Percentiles rank a stretch among this genome's conserved stretches.
Conservation (phyloP, 2,797 vertebrate genomes). For the Pseudomugil tenellus region DNA sequence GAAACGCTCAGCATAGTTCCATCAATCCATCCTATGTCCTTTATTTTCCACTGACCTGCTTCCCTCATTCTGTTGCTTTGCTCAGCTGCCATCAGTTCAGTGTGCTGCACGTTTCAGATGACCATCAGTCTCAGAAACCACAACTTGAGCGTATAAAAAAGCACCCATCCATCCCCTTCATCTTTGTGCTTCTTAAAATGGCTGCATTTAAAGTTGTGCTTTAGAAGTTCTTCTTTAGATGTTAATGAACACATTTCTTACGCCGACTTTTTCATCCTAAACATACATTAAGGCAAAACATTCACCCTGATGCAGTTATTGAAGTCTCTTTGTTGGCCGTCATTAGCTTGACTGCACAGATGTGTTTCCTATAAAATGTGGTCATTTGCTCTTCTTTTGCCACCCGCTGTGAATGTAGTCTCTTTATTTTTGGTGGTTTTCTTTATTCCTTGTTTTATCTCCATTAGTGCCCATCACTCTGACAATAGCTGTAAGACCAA, state of each 20-base stretch:
- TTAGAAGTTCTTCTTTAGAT: slow-evolving; percentile 62
- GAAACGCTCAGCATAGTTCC: slow-evolving; percentile 5
- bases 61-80: slow-evolving; percentile 1
- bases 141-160: slow-evolving; percentile 47
- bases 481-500: slow-evolving; percentile 46
- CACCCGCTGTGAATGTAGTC: slow-evolving; percentile 28
- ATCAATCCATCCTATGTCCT: not conserved
- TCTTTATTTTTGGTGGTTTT: slow-evolving; percentile 37
- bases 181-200: slow-evolving; percentile 32
- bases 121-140: slow-evolving; percentile 40
- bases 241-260: slow-evolving; percentile 54
- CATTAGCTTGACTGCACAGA: slow-evolving; percentile 66
- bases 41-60: slow-evolving; percentile 21
- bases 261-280: slow-evolving; percentile 44
- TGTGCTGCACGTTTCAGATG: slow-evolving; percentile 17
- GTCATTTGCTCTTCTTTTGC: slow-evolving; percentile 26
- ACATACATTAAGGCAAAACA: not conserved
- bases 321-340: slow-evolving; percentile 42
- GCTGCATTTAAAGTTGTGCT: slow-evolving; percentile 38
- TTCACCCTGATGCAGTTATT: slow-evolving; percentile 35
- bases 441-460: slow-evolving; percentile 39
- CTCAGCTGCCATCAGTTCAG: slow-evolving; percentile 5
- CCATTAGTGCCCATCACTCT: slow-evolving; percentile 33
- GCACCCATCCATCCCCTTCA: slow-evolving; percentile 37
- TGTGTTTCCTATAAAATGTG: slow-evolving; percentile 57